phyloP scores from a whole-genome alignment of 1,140 invertebrate species.

The Aleiodes sp. region DNA sequence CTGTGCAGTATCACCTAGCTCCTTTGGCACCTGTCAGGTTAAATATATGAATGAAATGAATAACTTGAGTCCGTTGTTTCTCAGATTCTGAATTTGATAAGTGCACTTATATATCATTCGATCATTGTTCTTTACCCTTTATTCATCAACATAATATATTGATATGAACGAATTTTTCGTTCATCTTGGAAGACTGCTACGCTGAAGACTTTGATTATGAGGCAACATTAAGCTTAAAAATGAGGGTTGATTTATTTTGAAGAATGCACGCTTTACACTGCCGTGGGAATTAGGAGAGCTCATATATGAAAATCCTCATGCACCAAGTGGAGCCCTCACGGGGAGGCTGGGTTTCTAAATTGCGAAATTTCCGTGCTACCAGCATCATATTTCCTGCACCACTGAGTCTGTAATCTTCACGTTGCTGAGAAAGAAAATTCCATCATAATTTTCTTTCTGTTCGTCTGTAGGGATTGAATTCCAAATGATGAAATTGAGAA shows the following conservation, averaged over 20 bases:
- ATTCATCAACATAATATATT: too few relatives aligned
- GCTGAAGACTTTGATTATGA: too few relatives aligned
- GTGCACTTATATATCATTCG: too few relatives aligned
- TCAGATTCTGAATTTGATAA: too few relatives aligned
- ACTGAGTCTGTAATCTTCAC: not conserved
- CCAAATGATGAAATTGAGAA: not conserved
- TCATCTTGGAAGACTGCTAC: too few relatives aligned
- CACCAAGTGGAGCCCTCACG: not conserved
- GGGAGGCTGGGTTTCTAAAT: constrained; percentile 3
- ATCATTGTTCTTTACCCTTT: too few relatives aligned
- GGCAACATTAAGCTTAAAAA: not conserved
- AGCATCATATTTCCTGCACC: constrained; percentile 9
- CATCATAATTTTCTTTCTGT: not conserved
- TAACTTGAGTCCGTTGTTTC: too few relatives aligned
- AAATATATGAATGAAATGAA: too few relatives aligned
- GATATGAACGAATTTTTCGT: too few relatives aligned
- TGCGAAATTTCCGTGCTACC: constrained; percentile 6
- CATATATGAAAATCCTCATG: constrained; percentile 1
- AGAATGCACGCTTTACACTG: not conserved
- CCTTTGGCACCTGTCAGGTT: constrained; percentile 8
- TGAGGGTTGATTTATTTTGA: not conserved
- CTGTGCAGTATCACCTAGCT: not conserved
- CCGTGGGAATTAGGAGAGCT: not conserved
- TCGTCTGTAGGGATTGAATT: not conserved
- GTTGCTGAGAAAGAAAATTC: not conserved